Conservation (phyloP, 2,797 vertebrate species). For the Paedocypris micromegethes region DNA sequence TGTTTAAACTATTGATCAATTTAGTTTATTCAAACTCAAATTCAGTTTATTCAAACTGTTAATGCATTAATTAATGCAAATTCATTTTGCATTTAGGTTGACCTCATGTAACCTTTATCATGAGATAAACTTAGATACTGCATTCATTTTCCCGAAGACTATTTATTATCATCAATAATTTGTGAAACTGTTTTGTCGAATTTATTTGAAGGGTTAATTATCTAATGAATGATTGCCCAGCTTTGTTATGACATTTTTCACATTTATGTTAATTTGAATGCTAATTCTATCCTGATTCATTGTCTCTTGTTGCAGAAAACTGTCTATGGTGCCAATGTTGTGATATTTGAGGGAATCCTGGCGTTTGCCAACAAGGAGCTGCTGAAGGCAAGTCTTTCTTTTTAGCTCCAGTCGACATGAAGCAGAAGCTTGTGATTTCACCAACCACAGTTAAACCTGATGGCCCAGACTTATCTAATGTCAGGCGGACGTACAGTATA, state of each 20-base stretch:
- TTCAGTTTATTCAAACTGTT: too few species aligned
- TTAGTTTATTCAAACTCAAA: too few species aligned
- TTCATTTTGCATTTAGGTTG: too few species aligned
- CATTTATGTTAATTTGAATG: not conserved
- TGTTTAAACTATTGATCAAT: too few species aligned
- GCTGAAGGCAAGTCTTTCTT: slow-evolving; percentile 71
- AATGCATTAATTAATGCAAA: too few species aligned
- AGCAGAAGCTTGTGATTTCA: slow-evolving; percentile 3
- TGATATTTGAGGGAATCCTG: slow-evolving; percentile 89
- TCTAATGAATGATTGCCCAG: not conserved
- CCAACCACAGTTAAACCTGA: not conserved
- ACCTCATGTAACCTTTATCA: too few species aligned
- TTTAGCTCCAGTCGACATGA: not conserved
- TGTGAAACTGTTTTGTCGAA: too few species aligned
- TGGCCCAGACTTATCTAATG: not conserved
- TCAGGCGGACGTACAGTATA: slow-evolving; percentile 2
- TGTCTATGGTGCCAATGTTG: slow-evolving; percentile 84
- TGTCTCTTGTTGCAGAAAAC: slow-evolving; percentile 73
- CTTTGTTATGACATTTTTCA: not conserved
- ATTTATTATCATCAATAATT: too few species aligned
- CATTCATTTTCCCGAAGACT: too few species aligned
- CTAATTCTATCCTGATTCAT: not conserved
- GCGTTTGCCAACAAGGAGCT: slow-evolving; percentile 89
- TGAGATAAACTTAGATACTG: too few species aligned
- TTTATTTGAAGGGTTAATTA: too few species aligned